phyloP scores from a whole-genome alignment of 1,140 invertebrate species.

The Diprion similis region DNA sequence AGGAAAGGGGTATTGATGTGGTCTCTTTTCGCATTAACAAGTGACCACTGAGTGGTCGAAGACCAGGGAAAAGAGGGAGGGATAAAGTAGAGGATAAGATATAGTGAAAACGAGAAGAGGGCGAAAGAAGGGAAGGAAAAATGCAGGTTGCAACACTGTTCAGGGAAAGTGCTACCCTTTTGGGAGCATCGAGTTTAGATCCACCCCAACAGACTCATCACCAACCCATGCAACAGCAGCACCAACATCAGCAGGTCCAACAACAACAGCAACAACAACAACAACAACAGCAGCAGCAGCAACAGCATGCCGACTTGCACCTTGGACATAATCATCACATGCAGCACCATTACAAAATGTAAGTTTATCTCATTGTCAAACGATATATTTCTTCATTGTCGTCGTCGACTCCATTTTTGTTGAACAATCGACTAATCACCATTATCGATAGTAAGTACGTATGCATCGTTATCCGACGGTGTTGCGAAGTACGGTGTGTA shows the following conservation, averaged over 20 bases:
- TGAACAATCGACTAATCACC: too few species aligned
- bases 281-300: slow-evolving; percentile 37
- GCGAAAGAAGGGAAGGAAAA: slow-evolving; percentile 18
- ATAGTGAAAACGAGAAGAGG: neutral
- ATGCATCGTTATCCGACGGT: too few species aligned
- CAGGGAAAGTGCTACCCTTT: slow-evolving; percentile 71
- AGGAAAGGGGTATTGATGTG: neutral
- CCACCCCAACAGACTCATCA: slow-evolving; percentile 57
- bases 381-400: neutral
- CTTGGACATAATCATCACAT: slow-evolving; percentile 49
- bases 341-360: slow-evolving; percentile 61
- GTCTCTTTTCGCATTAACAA: neutral
- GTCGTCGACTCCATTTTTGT: neutral
- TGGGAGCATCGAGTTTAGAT: slow-evolving; percentile 69
- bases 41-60: neutral
- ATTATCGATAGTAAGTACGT: too few species aligned
- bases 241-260: slow-evolving; percentile 45
- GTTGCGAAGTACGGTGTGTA: neutral
- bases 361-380: slow-evolving; percentile 34
- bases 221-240: slow-evolving; percentile 34
- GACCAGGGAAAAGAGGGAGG: neutral
- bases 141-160: slow-evolving; percentile 77
- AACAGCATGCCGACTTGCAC: slow-evolving; percentile 50
- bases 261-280: slow-evolving; percentile 30
- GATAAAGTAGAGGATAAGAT: slow-evolving; percentile 11